phyloP scores from a whole-genome alignment of 2,888 invertebrate genomes.

The Aphidoletes aphidimyza region DNA sequence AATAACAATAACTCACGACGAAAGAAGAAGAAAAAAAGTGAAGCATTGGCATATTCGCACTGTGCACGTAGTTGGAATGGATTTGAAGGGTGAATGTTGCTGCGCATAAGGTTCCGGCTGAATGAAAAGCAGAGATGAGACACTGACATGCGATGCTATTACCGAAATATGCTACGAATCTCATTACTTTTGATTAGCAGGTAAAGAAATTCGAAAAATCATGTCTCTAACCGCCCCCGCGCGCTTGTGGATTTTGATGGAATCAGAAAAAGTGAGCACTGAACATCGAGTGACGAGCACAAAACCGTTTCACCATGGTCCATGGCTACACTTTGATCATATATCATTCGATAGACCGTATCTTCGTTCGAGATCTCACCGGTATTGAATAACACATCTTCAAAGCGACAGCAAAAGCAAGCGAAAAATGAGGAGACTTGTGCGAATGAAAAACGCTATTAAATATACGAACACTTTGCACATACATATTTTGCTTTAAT shows the following conservation, averaged over 20 bases:
- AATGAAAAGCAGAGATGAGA: constrained; percentile 35
- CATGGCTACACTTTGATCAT: constrained; percentile 22
- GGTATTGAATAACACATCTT: neutral
- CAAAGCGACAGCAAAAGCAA: neutral
- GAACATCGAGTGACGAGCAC: neutral
- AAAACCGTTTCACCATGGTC: constrained; percentile 8
- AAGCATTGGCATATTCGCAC: constrained; percentile 36
- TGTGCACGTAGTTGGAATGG: constrained; percentile 15
- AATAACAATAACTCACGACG: constrained; percentile 52
- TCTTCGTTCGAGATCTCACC: neutral
- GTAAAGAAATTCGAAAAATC: constrained; percentile 18
- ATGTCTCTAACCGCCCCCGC: neutral
- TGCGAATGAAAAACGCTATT: constrained; percentile 40
- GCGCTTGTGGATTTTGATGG: neutral
- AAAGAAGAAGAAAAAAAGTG: constrained; percentile 28
- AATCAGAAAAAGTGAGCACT: neutral
- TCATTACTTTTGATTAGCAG: constrained; percentile 54
- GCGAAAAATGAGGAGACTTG: neutral
- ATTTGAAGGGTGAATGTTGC: constrained; percentile 19
- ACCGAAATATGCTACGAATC: constrained; percentile 52
- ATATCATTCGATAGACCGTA: constrained; percentile 43
- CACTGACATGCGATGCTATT: constrained; percentile 53
- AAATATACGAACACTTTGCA: constrained; percentile 23
- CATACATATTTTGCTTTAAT: constrained; percentile 23
- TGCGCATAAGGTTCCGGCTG: constrained; percentile 38